Base-by-base conservation (phyloP, 2,113 vertebrate species). In the Plestiodon gilberti region DNA sequence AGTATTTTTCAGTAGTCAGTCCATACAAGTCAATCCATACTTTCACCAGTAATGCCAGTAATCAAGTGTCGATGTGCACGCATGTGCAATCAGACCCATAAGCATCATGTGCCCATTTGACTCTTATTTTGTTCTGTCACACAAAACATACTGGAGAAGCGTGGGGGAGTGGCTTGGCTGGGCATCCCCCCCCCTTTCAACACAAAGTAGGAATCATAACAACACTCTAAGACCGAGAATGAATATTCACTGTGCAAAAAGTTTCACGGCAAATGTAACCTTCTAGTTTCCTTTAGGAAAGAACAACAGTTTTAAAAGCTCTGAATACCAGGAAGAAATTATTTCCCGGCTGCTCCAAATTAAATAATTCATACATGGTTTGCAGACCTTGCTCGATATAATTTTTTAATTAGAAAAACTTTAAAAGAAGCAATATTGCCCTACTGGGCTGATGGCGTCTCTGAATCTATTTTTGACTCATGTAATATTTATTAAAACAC, bases 401-500 rank as follows among this genome's bases (percentile, higher is more conserved):
- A 82, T 73, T 89, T 85, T 86, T 78, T 43, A 80, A 88, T 90
- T 89, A 85, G 67, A 91, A 92, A 94, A 85, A 43, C 64, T 89
- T 86, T 82, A 61, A 73, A 93, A 93, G 84, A 92, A 70, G 76
- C 74, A 89, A 85, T 75, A 78, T 89, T 57, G 52, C 11, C 74
- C 76, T 85, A 28, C 83, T 86, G 65, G 35, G 75, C 82, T 25
- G 82, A 48, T 90, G 57, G 82, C 81, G 62, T 77, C 4, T 85
- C 43, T 89, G 35, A 90, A 91, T 90, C 77, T 91, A 38, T 75
- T 84, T 87, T 77, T 90, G 64, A 89, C 33, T 88, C 86, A 69
- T 81, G 61, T 59, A 74, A 48, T 86, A 59, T 94, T 83, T 93
- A 95, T 93, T 94, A 91, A 93, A 96, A 92, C 82, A 90, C 86